Base-by-base conservation (phyloP, 2,797 vertebrate genomes). In the Acrocephalus scirpaceus region DNA sequence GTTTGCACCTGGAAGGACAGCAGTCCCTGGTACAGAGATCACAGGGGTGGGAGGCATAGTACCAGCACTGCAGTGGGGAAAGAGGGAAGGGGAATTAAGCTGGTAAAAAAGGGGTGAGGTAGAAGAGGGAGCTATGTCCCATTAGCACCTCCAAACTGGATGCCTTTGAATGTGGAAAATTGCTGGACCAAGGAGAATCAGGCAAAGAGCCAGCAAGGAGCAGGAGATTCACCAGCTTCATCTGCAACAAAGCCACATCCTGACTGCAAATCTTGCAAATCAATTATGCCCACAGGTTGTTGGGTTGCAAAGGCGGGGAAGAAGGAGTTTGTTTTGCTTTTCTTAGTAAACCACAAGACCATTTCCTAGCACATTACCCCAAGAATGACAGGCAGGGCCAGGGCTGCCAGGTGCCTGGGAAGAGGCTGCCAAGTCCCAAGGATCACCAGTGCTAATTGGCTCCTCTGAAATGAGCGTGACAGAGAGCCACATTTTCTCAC, bases 401-500 rank as follows among this genome's bases (percentile, higher is more conserved):
- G 73, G 51, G 76, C 95, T 92, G 91, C 89, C 19, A 45, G 79
- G 82, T 92, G 91, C 95, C 93, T 5, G 0, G 57, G 84, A 95
- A 87, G 86, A 92, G 80, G 71, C 87, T 96, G 96, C 95, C 96
- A 97, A 97, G 91, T 96, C 84, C 94, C 82, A 69, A 65, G 91
- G 94, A 94, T 96, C 93, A 95, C 87, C 87, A 89, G 72, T 90
- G 95, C 96, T 97, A 97, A 97, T 93, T 96, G 95, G 89, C 91
- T 95, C 81, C 69, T 96, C 94, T 85, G 89, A 94, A 96, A 97
- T 2, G 30, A 97, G 93, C 89, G n/a, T 96, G 96, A 97, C 95
- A 96, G 94, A 93, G 92, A 87, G 81, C 75, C 91, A 72, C 96
- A 96, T 97, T 95, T 95, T 96, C 95, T 97, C 96, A 96, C 96